Base-by-base conservation (phyloP, 2,797 vertebrate genomes). In the Menidia menidia region DNA sequence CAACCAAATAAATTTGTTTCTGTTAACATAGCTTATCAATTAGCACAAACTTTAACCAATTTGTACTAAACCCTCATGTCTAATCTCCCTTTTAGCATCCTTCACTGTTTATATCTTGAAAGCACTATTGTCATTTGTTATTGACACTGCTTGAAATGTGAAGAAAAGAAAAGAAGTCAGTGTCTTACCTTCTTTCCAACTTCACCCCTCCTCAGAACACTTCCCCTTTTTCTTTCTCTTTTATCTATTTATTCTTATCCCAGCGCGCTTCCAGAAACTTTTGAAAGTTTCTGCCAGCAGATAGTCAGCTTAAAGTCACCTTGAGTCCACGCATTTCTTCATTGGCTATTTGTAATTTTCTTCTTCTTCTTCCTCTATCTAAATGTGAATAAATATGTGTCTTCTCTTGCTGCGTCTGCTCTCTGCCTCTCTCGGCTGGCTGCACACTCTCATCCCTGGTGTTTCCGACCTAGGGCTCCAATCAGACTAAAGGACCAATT, bases 251-350 rank as follows among this genome's bases (percentile, higher is more conserved):
- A 81, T 76, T 89, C 59, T 50, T 65, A 31, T 81, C 60, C 60
- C 75, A 60, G 64, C 76, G 62, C 74, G 3, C 81, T 80, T 63
- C 1, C 78, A 80, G 78, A 80, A 87, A 87, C 72, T 84, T 85
- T 78, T 71, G 68, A 82, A 45, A 77, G 82, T 78, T 39, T 0
- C 73, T 66, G 61, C 83, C 82, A 77, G 75, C 76, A 78, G 53
- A 75, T 63, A 80, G 75, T 87, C 84, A 60, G 67, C 73, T 82
- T 73, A 75, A 88, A 88, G 91, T 93, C 91, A 89, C 93, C 88
- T 90, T 89, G 77, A 90, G 80, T 82, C 78, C 69, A 57, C 39
- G 31, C 81, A 57, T 67, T 73, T 55, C 32, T 64, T 77, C 65
- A 16, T 42, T 42, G 64, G 81, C 82, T 72, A 80, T 82, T 78